A percentile compares a stretch with the other conserved stretches of the same genome.
Conservation (phyloP, 2,888 invertebrate species). For the Sinodicranocentrus sp. region DNA sequence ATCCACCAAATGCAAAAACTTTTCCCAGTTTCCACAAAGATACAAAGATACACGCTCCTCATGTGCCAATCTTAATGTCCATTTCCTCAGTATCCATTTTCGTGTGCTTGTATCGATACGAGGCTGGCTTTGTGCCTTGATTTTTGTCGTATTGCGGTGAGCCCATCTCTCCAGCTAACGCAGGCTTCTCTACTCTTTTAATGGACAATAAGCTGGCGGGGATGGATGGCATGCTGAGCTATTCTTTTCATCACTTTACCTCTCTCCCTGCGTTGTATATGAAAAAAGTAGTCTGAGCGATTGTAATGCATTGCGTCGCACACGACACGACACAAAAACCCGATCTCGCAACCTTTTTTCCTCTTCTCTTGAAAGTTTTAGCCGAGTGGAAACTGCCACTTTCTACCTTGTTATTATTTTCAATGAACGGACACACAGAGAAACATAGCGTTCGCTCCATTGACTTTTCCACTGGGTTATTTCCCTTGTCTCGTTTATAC, state of each 20-base stretch:
- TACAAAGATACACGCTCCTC: conserved; percentile 1
- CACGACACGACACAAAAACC: too few relatives aligned
- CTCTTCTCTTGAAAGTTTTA: too few relatives aligned
- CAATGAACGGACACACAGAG: not conserved
- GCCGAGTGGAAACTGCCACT: too few relatives aligned
- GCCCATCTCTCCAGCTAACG: too few relatives aligned
- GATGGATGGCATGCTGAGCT: conserved; percentile 2
- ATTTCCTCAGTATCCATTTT: not conserved
- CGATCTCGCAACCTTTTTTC: too few relatives aligned
- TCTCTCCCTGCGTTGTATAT: too few relatives aligned
- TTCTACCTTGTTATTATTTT: not conserved
- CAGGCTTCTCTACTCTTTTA: not conserved
- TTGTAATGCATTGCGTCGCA: too few relatives aligned
- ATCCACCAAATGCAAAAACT: too few relatives aligned
- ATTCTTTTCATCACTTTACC: too few relatives aligned
- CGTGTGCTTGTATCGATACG: not conserved
- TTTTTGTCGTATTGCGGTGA: conserved; percentile 14
- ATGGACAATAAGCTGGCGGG: not conserved
- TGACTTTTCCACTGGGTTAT: not conserved
- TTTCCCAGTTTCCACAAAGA: too few relatives aligned
- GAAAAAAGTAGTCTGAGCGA: too few relatives aligned
- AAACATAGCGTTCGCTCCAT: conserved; percentile 1
- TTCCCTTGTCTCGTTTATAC: too few relatives aligned
- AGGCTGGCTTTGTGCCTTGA: not conserved
- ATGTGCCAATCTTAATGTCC: conserved; percentile 10